These are phyloP conservation scores for Megaleporinus macrocephalus DNA, from an alignment of 2,113 vertebrate genomes.

Conservation along the genomic window DNA sequence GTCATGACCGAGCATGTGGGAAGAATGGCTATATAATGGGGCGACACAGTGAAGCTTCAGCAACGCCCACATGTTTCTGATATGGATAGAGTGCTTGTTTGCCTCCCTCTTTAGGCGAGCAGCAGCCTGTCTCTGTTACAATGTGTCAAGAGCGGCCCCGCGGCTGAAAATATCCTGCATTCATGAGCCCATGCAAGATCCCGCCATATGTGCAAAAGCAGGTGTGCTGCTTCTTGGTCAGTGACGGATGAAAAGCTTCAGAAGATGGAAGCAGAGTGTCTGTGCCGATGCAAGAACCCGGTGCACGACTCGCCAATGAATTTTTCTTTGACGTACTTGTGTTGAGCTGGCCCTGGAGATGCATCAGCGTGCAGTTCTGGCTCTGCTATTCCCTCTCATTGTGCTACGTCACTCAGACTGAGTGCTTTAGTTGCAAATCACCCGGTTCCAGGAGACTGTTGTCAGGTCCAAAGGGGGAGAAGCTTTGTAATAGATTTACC, in stretches of 20 bases:
- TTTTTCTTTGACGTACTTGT: slow-evolving; percentile 12
- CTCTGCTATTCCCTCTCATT: not conserved
- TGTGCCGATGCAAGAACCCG: slow-evolving; percentile 15
- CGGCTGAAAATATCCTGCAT: slow-evolving; percentile 31
- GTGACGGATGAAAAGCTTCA: slow-evolving; percentile 41
- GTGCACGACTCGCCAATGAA: slow-evolving; percentile 31
- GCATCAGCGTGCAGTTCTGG: not conserved
- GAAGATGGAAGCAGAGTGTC: slow-evolving; percentile 21
- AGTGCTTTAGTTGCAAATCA: not conserved
- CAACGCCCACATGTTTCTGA: slow-evolving; percentile 27
- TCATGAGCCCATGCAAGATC: slow-evolving; percentile 24
- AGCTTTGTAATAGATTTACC: too few species aligned
- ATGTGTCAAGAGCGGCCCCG: slow-evolving; percentile 17
- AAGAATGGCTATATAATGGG: slow-evolving; percentile 17
- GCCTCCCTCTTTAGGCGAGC: slow-evolving; percentile 10
- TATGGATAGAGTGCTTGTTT: slow-evolving; percentile 25
- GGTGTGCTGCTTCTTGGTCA: slow-evolving; percentile 31
- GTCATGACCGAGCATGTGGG: slow-evolving; percentile 32
- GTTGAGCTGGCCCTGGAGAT: not conserved
- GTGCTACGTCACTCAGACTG: not conserved
- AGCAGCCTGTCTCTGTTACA: slow-evolving; percentile 34
- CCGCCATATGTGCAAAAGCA: slow-evolving; percentile 32
- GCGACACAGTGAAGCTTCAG: slow-evolving; percentile 29
- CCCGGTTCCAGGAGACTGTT: too few species aligned
- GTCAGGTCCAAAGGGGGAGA: too few species aligned